A percentile compares a stretch with the other conserved stretches of the same genome.
Conservation (phyloP, 1,140 invertebrate genomes). For the Choristoneura fumiferana region DNA sequence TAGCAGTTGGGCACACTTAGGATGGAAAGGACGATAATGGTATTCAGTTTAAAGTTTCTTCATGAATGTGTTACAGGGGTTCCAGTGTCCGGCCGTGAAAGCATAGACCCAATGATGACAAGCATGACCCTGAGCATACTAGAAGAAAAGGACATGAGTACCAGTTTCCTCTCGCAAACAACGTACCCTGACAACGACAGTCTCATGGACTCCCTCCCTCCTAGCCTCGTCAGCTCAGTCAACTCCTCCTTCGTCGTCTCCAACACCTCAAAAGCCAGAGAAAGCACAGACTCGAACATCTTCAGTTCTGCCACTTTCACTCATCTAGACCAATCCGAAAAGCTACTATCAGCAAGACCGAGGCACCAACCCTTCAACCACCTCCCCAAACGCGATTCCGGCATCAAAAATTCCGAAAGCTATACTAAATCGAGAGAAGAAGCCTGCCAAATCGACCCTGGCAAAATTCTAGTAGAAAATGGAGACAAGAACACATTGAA, state of each 20-base stretch:
- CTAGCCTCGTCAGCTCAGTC: constrained; percentile 67
- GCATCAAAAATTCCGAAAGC: constrained; percentile 54
- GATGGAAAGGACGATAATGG: too few relatives aligned
- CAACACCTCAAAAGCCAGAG: constrained; percentile 53
- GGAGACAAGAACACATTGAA: constrained; percentile 52
- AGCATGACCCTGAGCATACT: constrained; percentile 76
- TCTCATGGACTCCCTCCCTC: constrained; percentile 68
- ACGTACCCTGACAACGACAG: constrained; percentile 72
- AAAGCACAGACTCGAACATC: constrained; percentile 64
- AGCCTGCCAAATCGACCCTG: constrained; percentile 61
- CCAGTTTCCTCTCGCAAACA: constrained; percentile 75
- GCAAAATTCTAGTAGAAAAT: constrained; percentile 64
- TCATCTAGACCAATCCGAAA: constrained; percentile 65
- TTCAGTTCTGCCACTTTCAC: constrained; percentile 76
- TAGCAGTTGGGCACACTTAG: too few relatives aligned
- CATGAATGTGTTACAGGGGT: constrained; percentile 54
- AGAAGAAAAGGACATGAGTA: constrained; percentile 77
- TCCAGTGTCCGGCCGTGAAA: constrained; percentile 55
- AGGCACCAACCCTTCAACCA: constrained; percentile 59
- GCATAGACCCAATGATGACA: constrained; percentile 69
- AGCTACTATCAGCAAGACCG: constrained; percentile 55
- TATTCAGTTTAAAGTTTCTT: too few relatives aligned
- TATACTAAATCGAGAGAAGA: constrained; percentile 67
- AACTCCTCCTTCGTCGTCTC: constrained; percentile 70
- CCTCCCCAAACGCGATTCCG: constrained; percentile 57